These are phyloP conservation scores for Fistularia commersonii DNA, from an alignment of 2,797 vertebrate species.

Conservation along the genomic window DNA sequence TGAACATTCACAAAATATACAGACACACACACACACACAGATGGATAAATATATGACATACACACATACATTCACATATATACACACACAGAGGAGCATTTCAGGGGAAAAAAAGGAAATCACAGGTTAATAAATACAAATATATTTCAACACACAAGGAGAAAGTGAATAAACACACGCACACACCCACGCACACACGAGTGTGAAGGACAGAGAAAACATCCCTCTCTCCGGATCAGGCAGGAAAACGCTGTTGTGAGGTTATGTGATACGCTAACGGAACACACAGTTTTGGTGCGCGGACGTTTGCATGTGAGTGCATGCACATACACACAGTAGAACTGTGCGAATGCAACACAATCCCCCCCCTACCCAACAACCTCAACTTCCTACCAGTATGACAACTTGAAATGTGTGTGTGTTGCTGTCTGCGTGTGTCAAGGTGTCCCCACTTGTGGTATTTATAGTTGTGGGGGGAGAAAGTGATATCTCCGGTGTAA, in stretches of 20 bases:
- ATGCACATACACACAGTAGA: neutral
- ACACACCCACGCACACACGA: neutral
- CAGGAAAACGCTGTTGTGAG: constrained; percentile 22
- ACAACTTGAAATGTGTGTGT: constrained; percentile 21
- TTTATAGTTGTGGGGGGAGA: constrained; percentile 75
- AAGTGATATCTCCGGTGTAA: constrained; percentile 79
- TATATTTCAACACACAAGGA: constrained; percentile 29
- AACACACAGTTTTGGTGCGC: constrained; percentile 32
- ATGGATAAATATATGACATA: too few species aligned
- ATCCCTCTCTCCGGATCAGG: constrained; percentile 12
- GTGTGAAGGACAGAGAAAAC: constrained; percentile 3
- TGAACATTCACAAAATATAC: too few species aligned
- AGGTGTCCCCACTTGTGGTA: constrained; percentile 77
- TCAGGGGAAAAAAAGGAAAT: too few species aligned
- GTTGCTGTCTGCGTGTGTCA: constrained; percentile 43
- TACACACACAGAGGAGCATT: constrained; percentile 22
- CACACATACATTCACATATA: neutral
- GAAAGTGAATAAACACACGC: too few species aligned
- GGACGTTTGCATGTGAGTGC: too few species aligned
- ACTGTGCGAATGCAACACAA: constrained; percentile 40
- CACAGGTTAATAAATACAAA: constrained; percentile 35
- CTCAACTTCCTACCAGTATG: constrained; percentile 32
- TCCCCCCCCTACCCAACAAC: constrained; percentile 27
- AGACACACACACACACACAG: too few species aligned
- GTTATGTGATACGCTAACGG: constrained; percentile 38